Evolutionary conservation across 2,797 vertebrate genomes (phyloP).

Genomic region (Esox lucius): DNA sequence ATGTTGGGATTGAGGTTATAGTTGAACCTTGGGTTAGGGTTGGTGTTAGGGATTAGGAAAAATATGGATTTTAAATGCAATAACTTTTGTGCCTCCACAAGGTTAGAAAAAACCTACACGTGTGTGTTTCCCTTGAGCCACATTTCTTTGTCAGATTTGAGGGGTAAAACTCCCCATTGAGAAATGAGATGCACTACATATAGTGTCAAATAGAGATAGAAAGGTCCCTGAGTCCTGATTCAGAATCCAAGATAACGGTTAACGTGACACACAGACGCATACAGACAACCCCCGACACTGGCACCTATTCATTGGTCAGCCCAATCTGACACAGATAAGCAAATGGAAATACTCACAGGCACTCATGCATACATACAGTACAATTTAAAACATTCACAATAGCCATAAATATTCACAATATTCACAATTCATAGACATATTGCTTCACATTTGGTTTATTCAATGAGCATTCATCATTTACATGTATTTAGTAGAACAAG

Average conservation of each 20-base stretch:
- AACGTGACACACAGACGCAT: no score
- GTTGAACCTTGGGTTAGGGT: no score
- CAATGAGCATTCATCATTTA: neutral
- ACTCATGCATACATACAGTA: no score
- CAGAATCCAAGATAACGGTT: no score
- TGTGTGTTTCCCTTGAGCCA: neutral
- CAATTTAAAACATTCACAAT: neutral
- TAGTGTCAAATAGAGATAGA: no score
- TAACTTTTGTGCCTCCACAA: neutral
- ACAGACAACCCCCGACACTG: no score
- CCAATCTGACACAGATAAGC: neutral
- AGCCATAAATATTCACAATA: neutral
- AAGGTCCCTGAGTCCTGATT: neutral
- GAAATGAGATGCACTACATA: neutral
- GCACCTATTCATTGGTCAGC: no score
- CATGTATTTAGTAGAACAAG: no score
- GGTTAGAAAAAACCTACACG: neutral
- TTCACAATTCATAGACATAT: neutral
- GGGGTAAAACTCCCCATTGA: neutral
- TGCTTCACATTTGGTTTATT: slow-evolving; percentile 6
- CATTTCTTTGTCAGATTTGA: neutral
- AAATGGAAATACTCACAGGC: neutral
- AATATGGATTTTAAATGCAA: no score
- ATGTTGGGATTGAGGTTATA: no score
- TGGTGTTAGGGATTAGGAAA: no score